Evolutionary conservation across 2,113 vertebrate genomes (phyloP), one percentile per base, ranked within the genome.

Genomic region (Ranitomeya imitator): DNA sequence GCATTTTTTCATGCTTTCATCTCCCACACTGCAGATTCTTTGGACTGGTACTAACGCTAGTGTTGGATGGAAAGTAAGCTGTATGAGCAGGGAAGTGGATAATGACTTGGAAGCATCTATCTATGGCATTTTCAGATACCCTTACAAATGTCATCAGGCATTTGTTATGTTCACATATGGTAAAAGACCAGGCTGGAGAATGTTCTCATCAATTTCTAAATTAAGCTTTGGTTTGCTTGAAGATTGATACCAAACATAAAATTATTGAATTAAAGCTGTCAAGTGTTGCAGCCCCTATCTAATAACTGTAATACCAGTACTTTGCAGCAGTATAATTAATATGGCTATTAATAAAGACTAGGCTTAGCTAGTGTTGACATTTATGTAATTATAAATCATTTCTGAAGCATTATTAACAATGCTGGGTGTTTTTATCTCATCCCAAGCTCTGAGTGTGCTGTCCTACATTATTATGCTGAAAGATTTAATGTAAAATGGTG

Each of bases 291-390:
- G 89, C 4, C 85, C 91, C 93, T 93, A 93, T 94, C 94, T 91
- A 93, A 93, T 92, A 92, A 92, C 87, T 91, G 90, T 92, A 92
- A 91, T 92, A 93, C 91, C 92, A 90, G 90, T 92, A 89, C 93
- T 96, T 95, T 94, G 95, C 90, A 92, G 92, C 93, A 93, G 94
- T 91, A 92, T 93, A 93, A 93, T 93, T 95, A 94, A 95, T 94
- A 94, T 94, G 94, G 92, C 93, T 92, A 93, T 96, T 96, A 95
- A 94, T 94, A 95, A 93, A 91, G 93, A 93, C 92, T 18, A 91
- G 90, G 92, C 92, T 94, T 91, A 86, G 81, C 92, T 87, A 55
- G 82, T 52, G 37, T 90, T 93, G 92, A 91, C 93, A 90, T 93
- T 94, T 93, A 92, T 93, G 92, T 91, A 90, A 78, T 92, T 89